Evolutionary conservation across 2,797 vertebrate species (phyloP), one percentile per base, ranked within the genome.

Genomic region (Melanotaenia pygmaea): DNA sequence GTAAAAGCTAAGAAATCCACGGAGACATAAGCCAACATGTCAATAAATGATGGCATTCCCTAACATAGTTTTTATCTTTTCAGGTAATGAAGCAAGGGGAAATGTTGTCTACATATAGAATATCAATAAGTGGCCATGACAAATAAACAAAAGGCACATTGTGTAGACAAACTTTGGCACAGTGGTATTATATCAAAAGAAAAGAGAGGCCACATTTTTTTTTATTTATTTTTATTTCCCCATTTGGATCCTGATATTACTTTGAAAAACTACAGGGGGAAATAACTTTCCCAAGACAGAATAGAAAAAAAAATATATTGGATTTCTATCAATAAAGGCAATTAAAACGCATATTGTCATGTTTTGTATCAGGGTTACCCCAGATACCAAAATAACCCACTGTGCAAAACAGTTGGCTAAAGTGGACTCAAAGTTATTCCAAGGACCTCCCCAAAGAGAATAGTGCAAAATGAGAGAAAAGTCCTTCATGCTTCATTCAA

Each of bases 371-470:
- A 79, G 60, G 70, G 85, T 85, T 89, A 89, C 83, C 85, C 88
- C 69, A 89, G 81, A 90, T 91, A 88, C 87, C 57, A 74, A 87
- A 91, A 89, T 90, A 89, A 90, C 82, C 82, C 30, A 20, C 84
- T 79, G 84, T 79, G 81, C 72, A 86, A 90, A 90, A 88, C 79
- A 75, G 70, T 87, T 69, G 70, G 65, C 82, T 83, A 81, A 83
- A 79, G 70, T 67, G 68, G 81, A 83, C 79, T 89, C 83, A 90
- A 90, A 89, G 87, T 90, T 90, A 91, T 90, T 91, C 89, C 84
- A 91, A 92, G 86, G 91, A 89, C 79, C 87, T 91, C 87, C 88
- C 83, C 37, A 57, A 85, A 87, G 89, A 91, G 88, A 89, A 87
- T 80, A 67, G 78, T 61, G 64, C 70, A 80, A 81, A 85, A 84